phyloP scores from a whole-genome alignment of 1,140 invertebrate species.

The Sycophila sp. region DNA sequence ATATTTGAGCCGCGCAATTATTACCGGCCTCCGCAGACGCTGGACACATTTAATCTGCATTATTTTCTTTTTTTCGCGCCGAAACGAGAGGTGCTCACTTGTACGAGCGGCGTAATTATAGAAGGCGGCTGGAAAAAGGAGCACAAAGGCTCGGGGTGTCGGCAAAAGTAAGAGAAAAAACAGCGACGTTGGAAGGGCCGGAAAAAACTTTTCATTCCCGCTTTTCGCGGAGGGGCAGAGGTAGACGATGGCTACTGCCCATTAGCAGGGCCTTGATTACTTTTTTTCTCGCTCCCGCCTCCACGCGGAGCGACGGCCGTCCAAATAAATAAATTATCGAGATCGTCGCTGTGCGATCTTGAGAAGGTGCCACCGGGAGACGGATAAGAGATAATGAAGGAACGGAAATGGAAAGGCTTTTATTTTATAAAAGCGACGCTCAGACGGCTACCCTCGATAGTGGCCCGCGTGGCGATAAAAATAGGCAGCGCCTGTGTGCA shows the following conservation, averaged over 20 bases:
- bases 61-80: constrained; percentile 56
- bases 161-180: constrained; percentile 25
- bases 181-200: constrained; percentile 35
- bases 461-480: too few species aligned
- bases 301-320: too few species aligned
- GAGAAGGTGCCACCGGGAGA: constrained; percentile 49
- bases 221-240: neutral
- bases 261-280: constrained; percentile 67
- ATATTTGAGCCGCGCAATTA: constrained; percentile 28
- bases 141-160: constrained; percentile 39
- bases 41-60: constrained; percentile 62
- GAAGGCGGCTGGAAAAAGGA: constrained; percentile 48
- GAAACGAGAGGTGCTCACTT: neutral
- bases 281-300: constrained; percentile 54
- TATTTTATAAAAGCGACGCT: too few species aligned
- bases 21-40: constrained; percentile 31
- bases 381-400: constrained; percentile 62
- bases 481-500: too few species aligned
- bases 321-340: constrained; percentile 68
- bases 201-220: constrained; percentile 55
- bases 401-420: constrained; percentile 55
- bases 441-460: too few species aligned
- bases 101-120: constrained; percentile 61
- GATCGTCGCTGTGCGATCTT: constrained; percentile 47
- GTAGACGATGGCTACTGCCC: constrained; percentile 48